phyloP scores from a whole-genome alignment of 35 echinoderm and acorn worm species.

The Patiria miniata region DNA sequence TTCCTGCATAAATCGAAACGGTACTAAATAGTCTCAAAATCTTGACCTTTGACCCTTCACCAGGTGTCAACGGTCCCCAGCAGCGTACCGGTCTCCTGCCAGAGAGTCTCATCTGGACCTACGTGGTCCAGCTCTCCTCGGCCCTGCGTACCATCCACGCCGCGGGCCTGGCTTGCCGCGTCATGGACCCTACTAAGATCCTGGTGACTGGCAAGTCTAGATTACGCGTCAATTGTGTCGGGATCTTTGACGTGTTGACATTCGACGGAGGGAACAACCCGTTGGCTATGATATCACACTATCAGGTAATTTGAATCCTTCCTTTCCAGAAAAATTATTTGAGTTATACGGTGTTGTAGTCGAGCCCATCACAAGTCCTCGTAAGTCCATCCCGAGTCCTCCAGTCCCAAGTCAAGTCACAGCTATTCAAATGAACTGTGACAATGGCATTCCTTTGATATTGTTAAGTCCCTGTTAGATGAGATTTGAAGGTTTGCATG shows the following conservation, averaged over 20 bases:
- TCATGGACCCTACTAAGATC: conserved; percentile 99
- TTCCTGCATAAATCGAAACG: too few relatives aligned
- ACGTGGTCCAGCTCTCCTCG: conserved; percentile 93
- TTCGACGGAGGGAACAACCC: conserved; percentile 80
- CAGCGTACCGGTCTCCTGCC: conserved; percentile 73
- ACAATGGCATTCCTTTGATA: too few relatives aligned
- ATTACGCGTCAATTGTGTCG: conserved; percentile 90
- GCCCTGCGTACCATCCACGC: conserved; percentile 91
- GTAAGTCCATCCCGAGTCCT: too few relatives aligned
- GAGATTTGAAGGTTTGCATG: too few relatives aligned
- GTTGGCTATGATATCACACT: conserved; percentile 90
- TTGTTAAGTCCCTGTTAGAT: too few relatives aligned
- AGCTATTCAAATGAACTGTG: not conserved
- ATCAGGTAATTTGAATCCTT: conserved; percentile 67
- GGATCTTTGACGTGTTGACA: conserved; percentile 92
- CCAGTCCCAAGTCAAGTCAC: too few relatives aligned
- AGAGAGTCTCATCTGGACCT: conserved; percentile 97
- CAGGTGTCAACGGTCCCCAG: conserved; percentile 83
- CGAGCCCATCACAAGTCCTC: too few relatives aligned
- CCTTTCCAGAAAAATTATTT: not conserved
- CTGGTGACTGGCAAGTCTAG: conserved; percentile 73
- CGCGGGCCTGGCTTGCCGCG: conserved; percentile 87
- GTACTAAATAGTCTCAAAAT: too few relatives aligned
- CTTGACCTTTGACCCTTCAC: not conserved
- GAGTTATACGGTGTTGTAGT: too few relatives aligned